Conservation (phyloP, 1,140 invertebrate species). For the Phocides pigmalion region DNA sequence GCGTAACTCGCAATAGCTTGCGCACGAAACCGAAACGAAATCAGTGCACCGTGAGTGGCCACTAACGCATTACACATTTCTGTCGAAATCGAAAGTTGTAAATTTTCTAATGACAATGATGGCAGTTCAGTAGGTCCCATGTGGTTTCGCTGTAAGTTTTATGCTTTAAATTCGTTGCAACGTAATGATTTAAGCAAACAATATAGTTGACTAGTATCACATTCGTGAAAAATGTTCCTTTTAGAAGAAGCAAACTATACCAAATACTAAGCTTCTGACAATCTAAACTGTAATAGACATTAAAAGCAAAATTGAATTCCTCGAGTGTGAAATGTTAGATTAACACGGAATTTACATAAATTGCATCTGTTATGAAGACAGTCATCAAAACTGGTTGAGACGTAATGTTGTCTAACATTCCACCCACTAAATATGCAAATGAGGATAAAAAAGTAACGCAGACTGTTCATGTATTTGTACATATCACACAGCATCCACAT, state of each 20-base stretch:
- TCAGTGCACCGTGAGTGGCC: conserved; percentile 57
- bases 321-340: conserved; percentile 3
- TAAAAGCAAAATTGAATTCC: conserved; percentile 1
- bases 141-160: conserved; percentile 7
- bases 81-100: conserved; percentile 71
- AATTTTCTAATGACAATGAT: conserved; percentile 41
- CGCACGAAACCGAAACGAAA: conserved; percentile 60
- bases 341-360: conserved; percentile 12
- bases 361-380: neutral
- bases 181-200: conserved; percentile 23
- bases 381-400: neutral
- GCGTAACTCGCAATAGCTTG: conserved; percentile 65
- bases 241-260: neutral
- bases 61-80: conserved; percentile 59
- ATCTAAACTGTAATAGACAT: neutral
- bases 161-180: conserved; percentile 10
- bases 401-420: conserved; percentile 2
- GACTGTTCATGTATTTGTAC: neutral
- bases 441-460: neutral
- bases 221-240: neutral
- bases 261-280: neutral
- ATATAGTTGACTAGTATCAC: conserved; percentile 30
- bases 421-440: neutral
- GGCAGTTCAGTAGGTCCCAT: conserved; percentile 21
- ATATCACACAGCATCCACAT: neutral